Evolutionary conservation across 2,888 invertebrate genomes (phyloP), one percentile per base, ranked within the genome.

Genomic region (Epiperipatus broadwayi): DNA sequence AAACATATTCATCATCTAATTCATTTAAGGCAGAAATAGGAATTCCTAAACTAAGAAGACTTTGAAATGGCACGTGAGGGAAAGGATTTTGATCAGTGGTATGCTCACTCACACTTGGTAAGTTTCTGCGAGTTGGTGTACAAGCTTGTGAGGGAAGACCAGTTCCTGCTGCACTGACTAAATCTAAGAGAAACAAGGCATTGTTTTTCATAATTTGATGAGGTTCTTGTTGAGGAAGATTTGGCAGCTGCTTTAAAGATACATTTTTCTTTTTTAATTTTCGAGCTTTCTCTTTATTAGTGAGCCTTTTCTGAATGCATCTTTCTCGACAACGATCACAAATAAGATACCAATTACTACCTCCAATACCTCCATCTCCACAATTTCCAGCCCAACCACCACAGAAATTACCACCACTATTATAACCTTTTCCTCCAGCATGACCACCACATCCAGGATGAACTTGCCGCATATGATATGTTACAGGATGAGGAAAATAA

Each of bases 401-500:
- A 52, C 78, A 78, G 59, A 79, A 89, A 48, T 72, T 73, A 2
- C 91, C 91, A 20, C 75, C 72, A 42, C 83, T 81, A 60, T 89
- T 89, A 64, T 87, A 93, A 1, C 91, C 93, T 56, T 78, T 78
- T 1, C 81, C 80, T 18, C 73, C 72, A 4, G 84, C 77, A 43
- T 77, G 73, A 45, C 73, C 72, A 1, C 84, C 84, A 58, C 93
- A 93, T 1, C 93, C 93, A 1, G 80, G 78, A 64, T 93, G 93
- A 28, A 71, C 66, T 54, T 75, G 73, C 21, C 79, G 70, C 84
- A 93, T 84, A 60, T 93, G 93, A 50, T 79, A 78, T 0, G 83
- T 83, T 0, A 91, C 73, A 0, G 89, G 87, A 41, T 59, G 58
- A n/a, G 61, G 58, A 46, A 53, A 58, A 42, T 55, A 52, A 20